Base-by-base conservation (phyloP, 2,888 invertebrate genomes). In the Apamea sordens region DNA sequence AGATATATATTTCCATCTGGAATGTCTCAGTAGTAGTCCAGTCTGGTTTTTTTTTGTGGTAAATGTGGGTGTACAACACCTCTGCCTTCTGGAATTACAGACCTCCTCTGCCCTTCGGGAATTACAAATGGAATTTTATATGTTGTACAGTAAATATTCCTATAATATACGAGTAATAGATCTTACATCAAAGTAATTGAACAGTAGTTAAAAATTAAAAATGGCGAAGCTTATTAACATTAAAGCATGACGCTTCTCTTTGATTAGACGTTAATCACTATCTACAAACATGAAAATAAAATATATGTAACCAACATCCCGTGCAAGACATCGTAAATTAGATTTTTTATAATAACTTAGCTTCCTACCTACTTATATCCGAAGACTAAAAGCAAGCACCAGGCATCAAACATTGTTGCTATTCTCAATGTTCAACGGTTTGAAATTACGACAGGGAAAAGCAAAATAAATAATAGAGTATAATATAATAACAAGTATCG, bases 381-480 rank as follows among this genome's bases (percentile, higher is more conserved):
- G 6, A 44, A 41, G 1, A 32, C 5, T 24, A 59, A 73, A 73
- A 63, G 1, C 15, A 47, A n/a, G n/a, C 18, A 18, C 4, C 18
- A 32, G 7, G 18, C 24, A 41, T 13, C 8, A n/a, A 28, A 18
- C 0, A 5, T 8, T 56, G 7, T 15, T 36, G 10, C 5, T 28
- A 5, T 77, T 47, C 36, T 61, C 4, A n/a, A 64, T 36, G n/a
- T 64, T 21, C n/a, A 18, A 15, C 18, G 24, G 21, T 24, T 47
- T 36, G 5, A 47, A n/a, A n/a, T 77, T 56, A 76, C 36, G 7
- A 53, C 53, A 63, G 15, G 21, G 21, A 68, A 67, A 77, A 47
- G 1, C 13, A 28, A 82, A 76, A 76, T 56, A 61, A 75, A 61
- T 44, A 67, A 32, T 21, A 44, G 5, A 63, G n/a, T 21, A 32